Evolutionary conservation across 2,113 vertebrate species (phyloP), one percentile per base, ranked within the genome.

Genomic region (Spilogale gracilis): DNA sequence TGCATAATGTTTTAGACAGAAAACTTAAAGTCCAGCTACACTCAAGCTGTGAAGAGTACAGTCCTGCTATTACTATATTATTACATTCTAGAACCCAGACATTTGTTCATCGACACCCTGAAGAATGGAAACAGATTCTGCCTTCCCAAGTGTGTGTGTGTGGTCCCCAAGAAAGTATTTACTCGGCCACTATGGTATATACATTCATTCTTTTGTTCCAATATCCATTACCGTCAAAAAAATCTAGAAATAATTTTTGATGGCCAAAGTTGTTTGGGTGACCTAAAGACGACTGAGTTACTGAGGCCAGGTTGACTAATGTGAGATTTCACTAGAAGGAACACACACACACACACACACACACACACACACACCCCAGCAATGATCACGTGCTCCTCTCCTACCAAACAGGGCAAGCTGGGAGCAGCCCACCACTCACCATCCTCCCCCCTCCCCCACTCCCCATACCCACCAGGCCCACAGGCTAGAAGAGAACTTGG

Each of bases 1-100:
- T 85, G 50, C 23, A 54, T 65, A 8, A 83, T 45, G 54, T 81
- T 95, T 93, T 86, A 27, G 89, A 65, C 27, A 95, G 71, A 79
- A 87, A 87, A 79, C 50, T 90, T 48, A n/a, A 84, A 52, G 9
- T 50, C 71, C 9, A 11, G 48, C 48, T 23, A 45, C 7, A 23
- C 5, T 20, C 20, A 8, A 27, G 21, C 5, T 9, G 4, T 21
- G 3, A 52, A 16, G 30, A 32, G 32, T 7, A 2, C 0, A 25
- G 21, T 18, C 16, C 87, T 79, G 38, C n/a, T 88, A 17, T 6
- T 8, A 74, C 6, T 69, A 69, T 43, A 43, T 13, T 74, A 23
- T 2, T 4, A 23, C 20, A 38, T 38, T n/a, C 50, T 5, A 3
- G 74, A 32, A 18, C 21, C 25, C 27, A 30, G 45, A 30, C 32